Evolutionary conservation across 2,888 invertebrate genomes (phyloP), one percentile per base, ranked within the genome.

Genomic region (Athalia rosae): DNA sequence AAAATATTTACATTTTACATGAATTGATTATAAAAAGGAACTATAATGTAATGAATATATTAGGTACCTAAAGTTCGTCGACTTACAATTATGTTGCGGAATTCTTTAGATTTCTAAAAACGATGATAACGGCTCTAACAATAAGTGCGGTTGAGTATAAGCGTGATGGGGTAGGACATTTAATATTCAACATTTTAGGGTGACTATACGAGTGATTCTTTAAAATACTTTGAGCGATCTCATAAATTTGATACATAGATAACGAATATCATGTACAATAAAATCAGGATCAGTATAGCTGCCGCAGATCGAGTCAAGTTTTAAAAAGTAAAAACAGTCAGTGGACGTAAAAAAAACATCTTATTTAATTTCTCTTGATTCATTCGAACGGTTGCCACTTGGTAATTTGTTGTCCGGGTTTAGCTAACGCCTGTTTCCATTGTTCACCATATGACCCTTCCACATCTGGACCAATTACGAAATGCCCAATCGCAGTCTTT

Each of bases 401-500:
- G 5, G 85, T 83, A 78, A 90, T 82, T 77, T 85, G 84, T 50
- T 89, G 88, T 41, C 89, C 89, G 41, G 89, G 87, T 80, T 89
- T 90, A 4, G 88, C 84, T 64, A 89, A 77, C 53, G 93, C 93
- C 84, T 93, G 92, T 77, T 91, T 92, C 93, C 94, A 94, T 80
- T 93, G 92, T 71, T 93, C 93, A 0, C 91, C 88, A 79, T 92
- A 92, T 0, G 89, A 85, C 45, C 93, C 89, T 61, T 85, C 87
- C 43, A 86, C 92, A 79, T 93, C 92, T 80, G 93, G 92, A 74
- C 94, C 93, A 80, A 95, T 92, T 63, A 92, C 92, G 47, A 94
- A 93, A 86, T 93, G 93, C 0, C 95, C 95, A 11, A 95, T 89
- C 77, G 93, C 92, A 80, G 92, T 92, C 86, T 95, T 95, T 85